Base-by-base conservation (phyloP, 2,888 invertebrate genomes). In the Lycophotia porphyrea region DNA sequence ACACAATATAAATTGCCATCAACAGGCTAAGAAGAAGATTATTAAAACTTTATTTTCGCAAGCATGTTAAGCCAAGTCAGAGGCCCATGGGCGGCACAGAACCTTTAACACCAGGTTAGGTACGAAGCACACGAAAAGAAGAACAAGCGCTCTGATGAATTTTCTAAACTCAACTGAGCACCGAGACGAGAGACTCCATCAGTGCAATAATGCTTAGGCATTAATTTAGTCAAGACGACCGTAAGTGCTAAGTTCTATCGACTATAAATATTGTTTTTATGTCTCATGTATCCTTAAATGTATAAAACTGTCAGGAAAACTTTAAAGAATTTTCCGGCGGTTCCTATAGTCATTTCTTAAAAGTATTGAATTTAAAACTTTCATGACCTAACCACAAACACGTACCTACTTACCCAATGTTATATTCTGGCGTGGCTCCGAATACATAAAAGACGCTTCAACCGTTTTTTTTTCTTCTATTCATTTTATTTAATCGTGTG, bases 361-460 rank as follows among this genome's bases (percentile, higher is more conserved):
- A 39, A 49, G 75, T 65, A 76, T 75, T 76, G 49, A 49, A 75
- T 75, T 76, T 66, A 34, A 66, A 76, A 76, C 13, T 49, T 76
- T 75, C 4, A 76, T 66, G 55, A 42, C 31, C 8, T 66, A 15
- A 42, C 7, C 24, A 42, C 8, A 58, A n/a, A 49, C 55, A 74
- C 31, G 31, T 74, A 60, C 36, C 21, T 47, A 63, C 52, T n/a
- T 63, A 63, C 4, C 63, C 27, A 63, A 39, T 69, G 42, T 9
- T 27, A 39, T n/a, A 39, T 74, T 60, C 39, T 42, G 21, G 11
- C 52, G 21, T 31, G 31, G n/a, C 9, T 47, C 21, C n/a, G n/a
- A 64, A 74, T 60, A 76, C 18, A n/a, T 47, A 39, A 42, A 67
- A 42, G 5, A 18, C 2, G 11, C 24, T 58, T 27, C 15, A 15